Base-by-base conservation (phyloP, 2,797 vertebrate genomes). In the Etheostoma nigrum region DNA sequence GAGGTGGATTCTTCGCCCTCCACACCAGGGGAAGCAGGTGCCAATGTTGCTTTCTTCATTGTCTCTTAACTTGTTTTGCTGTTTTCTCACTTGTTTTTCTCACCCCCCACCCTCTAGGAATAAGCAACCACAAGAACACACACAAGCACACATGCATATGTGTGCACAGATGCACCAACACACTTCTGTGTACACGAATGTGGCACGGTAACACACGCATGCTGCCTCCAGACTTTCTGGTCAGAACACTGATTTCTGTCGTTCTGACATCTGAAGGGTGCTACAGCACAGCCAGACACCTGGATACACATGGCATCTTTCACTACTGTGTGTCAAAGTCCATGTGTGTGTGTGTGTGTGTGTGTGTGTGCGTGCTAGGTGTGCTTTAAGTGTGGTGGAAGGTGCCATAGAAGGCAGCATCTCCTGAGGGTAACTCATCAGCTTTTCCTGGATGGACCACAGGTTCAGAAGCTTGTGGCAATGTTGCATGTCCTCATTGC, bases 221-320 rank as follows among this genome's bases (percentile, higher is more conserved):
- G 83, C 79, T 78, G 89, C 90, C 91, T 87, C 86, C 86, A 88
- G 90, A 89, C 86, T 82, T 84, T 91, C 81, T 91, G 85, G 87
- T 93, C 91, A 90, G 86, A 87, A 81, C 88, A 88, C 81, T 94
- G 92, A 92, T 95, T 93, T 93, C 75, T 86, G 86, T 83, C 72
- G 83, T 93, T 90, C 91, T 94, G 93, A 94, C 92, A 94, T 92
- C 82, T 94, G 93, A 94, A 93, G 93, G 84, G 89, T 81, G 87
- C 90, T 89, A 82, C 89, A 84, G 83, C 90, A 83, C 87, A 90
- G 90, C 90, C 92, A 94, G 92, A 95, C 93, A 95, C 93, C 93
- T 95, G 94, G 92, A 93, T 87, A 93, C 91, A 93, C 92, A 92
- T 94, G 93, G 92, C 92, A 93, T 84, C 90, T 73, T 88, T 88